Base-by-base conservation (phyloP, 2,113 vertebrate species). In the Pseudorectes ferrugineus region DNA sequence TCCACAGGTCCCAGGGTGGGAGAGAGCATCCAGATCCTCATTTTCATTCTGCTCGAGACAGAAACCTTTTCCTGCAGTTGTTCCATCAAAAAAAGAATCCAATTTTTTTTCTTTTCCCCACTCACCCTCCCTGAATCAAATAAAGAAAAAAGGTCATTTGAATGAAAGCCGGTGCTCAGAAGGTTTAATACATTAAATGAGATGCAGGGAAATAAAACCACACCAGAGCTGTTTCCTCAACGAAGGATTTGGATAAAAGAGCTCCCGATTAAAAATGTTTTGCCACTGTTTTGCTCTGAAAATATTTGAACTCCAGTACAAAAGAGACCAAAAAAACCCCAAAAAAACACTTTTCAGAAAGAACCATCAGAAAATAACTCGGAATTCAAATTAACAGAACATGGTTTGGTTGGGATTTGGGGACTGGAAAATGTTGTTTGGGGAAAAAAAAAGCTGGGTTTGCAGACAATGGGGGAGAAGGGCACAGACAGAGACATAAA, bases 181-280 rank as follows among this genome's bases (percentile, higher is more conserved):
- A 93, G 52, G 73, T 79, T 95, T 94, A 82, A 91, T 52, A 40
- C 35, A 48, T 85, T 59, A 75, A 82, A 88, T 82, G 43, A 92
- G 78, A 85, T 68, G 67, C 45, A 61, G 40, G 21, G 48, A 82
- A 85, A 89, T 49, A 85, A 88, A 95, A 78, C 31, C 45, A 87
- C 45, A 29, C 22, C 1, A 17, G 52, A 55, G 11, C 7, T 18
- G 6, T 61, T 86, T 68, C 81, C 70, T 88, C 70, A 82, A 6
- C 40, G 24, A 57, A 75, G 36, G 26, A 67, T 68, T 93, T 68
- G 71, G 36, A 66, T 58, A 61, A 66, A 74, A 95, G 49, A 36
- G 45, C 22, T 77, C 21, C 26, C 16, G 40, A 33, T 75, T 84
- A 88, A 92, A 67, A 68, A 79, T 24, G 4, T 71, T 84, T 68